Percentiles rank a stretch among this genome's conserved stretches.
phyloP scores from a whole-genome alignment of 2,888 invertebrate species.

The Acanthoscelides obtectus region DNA sequence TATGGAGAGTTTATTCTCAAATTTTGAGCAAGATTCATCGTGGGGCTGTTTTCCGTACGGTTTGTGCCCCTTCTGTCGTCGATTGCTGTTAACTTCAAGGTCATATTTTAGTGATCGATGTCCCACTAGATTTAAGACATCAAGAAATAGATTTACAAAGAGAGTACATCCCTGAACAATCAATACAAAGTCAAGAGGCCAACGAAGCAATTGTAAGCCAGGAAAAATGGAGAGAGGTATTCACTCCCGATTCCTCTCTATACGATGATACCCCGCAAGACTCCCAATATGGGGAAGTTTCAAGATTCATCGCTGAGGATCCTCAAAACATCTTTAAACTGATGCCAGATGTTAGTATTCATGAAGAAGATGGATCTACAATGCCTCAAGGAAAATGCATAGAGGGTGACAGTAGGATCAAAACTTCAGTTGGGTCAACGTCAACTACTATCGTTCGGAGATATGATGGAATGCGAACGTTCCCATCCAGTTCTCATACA shows the following conservation, averaged over 20 bases:
- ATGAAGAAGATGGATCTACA: background rate
- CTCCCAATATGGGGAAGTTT: conserved; percentile 18
- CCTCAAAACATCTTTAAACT: conserved; percentile 22
- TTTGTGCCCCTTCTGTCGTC: too few species aligned
- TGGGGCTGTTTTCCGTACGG: too few species aligned
- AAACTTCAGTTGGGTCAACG: background rate
- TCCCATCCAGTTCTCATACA: background rate
- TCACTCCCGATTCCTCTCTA: conserved; percentile 6
- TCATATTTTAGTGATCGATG: too few species aligned
- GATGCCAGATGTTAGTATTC: conserved; percentile 23
- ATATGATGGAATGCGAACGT: background rate
- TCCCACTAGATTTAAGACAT: background rate
- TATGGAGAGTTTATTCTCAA: too few species aligned
- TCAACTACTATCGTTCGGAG: background rate
- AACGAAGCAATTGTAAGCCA: background rate
- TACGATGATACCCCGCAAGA: conserved; percentile 1
- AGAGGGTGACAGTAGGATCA: background rate
- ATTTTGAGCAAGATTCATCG: too few species aligned
- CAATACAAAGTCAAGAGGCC: background rate
- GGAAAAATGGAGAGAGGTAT: background rate
- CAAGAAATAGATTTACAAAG: background rate
- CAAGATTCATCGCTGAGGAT: conserved; percentile 19
- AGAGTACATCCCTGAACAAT: background rate
- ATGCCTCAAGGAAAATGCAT: background rate
- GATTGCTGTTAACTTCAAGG: too few species aligned